phyloP scores from a whole-genome alignment of 2,113 vertebrate genomes.

The Psilopogon haemacephalus region DNA sequence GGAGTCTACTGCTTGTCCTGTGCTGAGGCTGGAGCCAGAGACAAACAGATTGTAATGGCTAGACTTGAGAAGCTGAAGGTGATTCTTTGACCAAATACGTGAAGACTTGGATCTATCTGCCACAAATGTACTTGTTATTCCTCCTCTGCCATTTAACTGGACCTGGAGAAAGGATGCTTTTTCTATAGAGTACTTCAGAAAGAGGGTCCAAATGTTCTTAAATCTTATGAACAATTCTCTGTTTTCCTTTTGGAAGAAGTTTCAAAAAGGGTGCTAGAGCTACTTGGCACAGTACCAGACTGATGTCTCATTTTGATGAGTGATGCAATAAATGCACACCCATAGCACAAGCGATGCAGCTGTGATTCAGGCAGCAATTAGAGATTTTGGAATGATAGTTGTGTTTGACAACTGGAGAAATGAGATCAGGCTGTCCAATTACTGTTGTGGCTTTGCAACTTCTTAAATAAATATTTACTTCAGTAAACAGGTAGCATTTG shows the following conservation, averaged over 20 bases:
- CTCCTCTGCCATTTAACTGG: background rate
- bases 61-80: background rate
- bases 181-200: background rate
- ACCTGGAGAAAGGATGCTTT: background rate
- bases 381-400: background rate
- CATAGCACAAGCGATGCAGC: background rate
- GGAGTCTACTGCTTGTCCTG: background rate
- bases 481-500: background rate
- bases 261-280: background rate
- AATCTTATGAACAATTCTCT: background rate
- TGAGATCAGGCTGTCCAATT: background rate
- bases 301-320: background rate
- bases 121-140: background rate
- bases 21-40: background rate
- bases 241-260: background rate
- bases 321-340: background rate
- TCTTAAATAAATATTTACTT: slow-evolving; percentile 9
- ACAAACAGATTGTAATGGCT: background rate
- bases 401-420: slow-evolving; percentile 36
- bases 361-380: background rate
- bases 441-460: background rate
- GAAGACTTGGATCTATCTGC: background rate
- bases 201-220: background rate
- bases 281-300: background rate
- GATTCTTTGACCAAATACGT: background rate